Evolutionary conservation across 1,140 invertebrate genomes (phyloP), one percentile per base, ranked within the genome.

Genomic region (Euura lappo): DNA sequence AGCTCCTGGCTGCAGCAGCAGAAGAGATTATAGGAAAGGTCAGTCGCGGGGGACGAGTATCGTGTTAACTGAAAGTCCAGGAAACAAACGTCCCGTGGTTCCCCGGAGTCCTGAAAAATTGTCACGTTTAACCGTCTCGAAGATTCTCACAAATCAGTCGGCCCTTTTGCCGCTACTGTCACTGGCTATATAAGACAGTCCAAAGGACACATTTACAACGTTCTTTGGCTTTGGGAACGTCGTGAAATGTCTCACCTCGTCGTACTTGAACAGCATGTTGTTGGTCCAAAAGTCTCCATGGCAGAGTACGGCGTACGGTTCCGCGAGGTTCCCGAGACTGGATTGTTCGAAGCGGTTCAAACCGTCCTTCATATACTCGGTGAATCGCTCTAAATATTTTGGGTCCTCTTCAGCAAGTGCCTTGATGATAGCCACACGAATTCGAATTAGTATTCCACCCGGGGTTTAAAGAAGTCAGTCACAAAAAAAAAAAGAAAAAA

Each of bases 251-350:
- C 72, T 10, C 75, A 47, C 68, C 71, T 75, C 79, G 72, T 85
- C 75, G 44, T 86, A 83, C 73, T 83, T 84, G 78, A 88, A 91
- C 65, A 91, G 75, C 28, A 91, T 83, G 72, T 91, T 91, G 73
- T 90, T 91, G 66, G 85, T 87, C 86, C 88, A 90, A 75, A 86
- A 89, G 76, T 91, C 90, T 28, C 90, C 90, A 76, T 91, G 90
- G 44, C 83, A 88, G 11, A 89, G 60, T 6, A 89, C 86, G 6
- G 85, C 81, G 73, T 84, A 83, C 2, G 87, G 86, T 69, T 87
- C 86, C 47, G 76, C 79, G 28, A 74, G 73, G 3, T 76, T 69
- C 4, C 76, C 77, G 46, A 68, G 76, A 8, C 79, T 65, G 44
- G 79, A 28, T 2, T 68, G 68, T 6, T 76, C 44, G 43, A 81